Conservation (phyloP, 2,797 vertebrate genomes). For the Setipinna tenuifilis region DNA sequence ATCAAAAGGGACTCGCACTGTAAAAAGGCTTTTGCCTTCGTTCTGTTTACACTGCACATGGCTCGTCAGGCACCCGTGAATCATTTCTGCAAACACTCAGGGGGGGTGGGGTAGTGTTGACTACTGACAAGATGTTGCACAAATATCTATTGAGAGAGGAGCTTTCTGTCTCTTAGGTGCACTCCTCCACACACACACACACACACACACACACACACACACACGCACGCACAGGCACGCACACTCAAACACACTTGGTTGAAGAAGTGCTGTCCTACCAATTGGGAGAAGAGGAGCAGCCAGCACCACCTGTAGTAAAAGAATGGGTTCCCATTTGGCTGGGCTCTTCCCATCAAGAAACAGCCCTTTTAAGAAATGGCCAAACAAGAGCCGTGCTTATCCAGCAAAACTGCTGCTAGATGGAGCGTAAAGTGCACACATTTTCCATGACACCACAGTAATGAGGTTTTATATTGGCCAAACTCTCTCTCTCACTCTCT, state of each 20-base stretch:
- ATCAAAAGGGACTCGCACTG: neutral
- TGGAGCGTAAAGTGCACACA: constrained; percentile 58
- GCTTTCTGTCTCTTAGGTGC: neutral
- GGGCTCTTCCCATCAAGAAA: constrained; percentile 33
- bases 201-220: constrained; percentile 1
- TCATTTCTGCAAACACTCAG: constrained; percentile 22
- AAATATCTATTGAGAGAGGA: neutral
- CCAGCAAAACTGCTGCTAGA: constrained; percentile 57
- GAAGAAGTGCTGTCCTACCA: constrained; percentile 8
- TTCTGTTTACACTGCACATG: constrained; percentile 12
- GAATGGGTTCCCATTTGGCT: neutral
- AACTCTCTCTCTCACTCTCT: constrained; percentile 42
- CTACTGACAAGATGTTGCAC: neutral
- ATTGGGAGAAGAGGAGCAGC: neutral
- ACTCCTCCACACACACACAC: neutral
- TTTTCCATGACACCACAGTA: constrained; percentile 60
- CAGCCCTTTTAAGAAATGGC: constrained; percentile 37
- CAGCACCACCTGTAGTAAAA: constrained; percentile 11
- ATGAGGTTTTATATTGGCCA: constrained; percentile 60
- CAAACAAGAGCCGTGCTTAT: constrained; percentile 59
- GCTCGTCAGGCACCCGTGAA: constrained; percentile 6
- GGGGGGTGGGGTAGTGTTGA: neutral
- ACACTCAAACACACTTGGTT: neutral
- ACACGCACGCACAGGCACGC: neutral
- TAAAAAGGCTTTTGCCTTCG: neutral